Evolutionary conservation across 1,140 invertebrate genomes (phyloP), one percentile per base, ranked within the genome.

Genomic region (Lordiphosa clarofinis): DNA sequence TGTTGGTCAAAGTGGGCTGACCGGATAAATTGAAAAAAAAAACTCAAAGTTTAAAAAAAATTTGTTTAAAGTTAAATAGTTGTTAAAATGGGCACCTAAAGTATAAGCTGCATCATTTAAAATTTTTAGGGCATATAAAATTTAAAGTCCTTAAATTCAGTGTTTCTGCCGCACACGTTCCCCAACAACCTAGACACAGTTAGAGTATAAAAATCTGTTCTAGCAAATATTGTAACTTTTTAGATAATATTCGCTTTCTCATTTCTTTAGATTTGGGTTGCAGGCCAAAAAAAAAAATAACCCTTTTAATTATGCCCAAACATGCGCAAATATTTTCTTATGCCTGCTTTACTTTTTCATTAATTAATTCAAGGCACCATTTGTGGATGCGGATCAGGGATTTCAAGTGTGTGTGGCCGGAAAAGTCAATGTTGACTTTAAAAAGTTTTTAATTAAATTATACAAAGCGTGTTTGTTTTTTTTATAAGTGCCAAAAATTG

Each of bases 391-490:
- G 44, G 71, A 67, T 82, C 49, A 66, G 52, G 57, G 48, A 38
- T 56, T 72, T 57, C 59, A 72, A 65, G 11, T 11, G 28, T 59
- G 33, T 64, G 55, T 81, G 71, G 71, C 76, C 62, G 50, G 65
- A 69, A 72, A 70, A 82, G 68, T 82, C 72, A 82, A 54, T 42
- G 67, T 60, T 58, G 38, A 33, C n/a, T 15, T 36, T 13, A n/a
- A 50, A 65, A 82, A 79, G 63, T 78, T 82, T 82, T 73, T 76
- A 82, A 82, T 82, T 82, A 82, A 76, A 82, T 82, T 73, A 84
- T 58, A 63, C 64, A 66, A 73, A 70, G 57, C 62, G 56, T 70
- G 70, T 69, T 76, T 82, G 53, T 58, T 56, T 39, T 54, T 63
- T 52, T 60, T 31, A 57, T 50, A 55, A 67, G 39, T 12, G 35